Base-by-base conservation (phyloP, 2,888 invertebrate genomes). In the Carcina quercana region DNA sequence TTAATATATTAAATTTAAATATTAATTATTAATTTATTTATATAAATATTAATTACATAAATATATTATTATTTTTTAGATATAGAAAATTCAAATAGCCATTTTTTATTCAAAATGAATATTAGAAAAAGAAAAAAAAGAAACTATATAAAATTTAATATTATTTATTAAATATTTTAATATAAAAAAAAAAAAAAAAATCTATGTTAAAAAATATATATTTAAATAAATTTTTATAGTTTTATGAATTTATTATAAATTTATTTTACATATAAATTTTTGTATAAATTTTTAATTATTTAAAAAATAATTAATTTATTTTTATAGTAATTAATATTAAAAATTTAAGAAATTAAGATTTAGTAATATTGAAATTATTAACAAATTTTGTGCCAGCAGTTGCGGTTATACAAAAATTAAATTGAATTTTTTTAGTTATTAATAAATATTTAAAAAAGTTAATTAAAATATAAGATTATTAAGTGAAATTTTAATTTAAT, bases 351-450 rank as follows among this genome's bases (percentile, higher is more conserved):
- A 85, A 82, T 85, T 86, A 85, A 83, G 86, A 78, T 85, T 86
- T 87, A 85, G 72, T 80, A 86, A 86, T 78, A 74, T 73, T 55
- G 53, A 59, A 67, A 86, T 75, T 85, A 86, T 75, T 85, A 80
- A 86, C 84, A 64, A 86, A 87, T 79, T 85, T 87, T 87, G 87
- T 88, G 88, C 88, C 88, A 89, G 88, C 88, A 88, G 85, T 86
- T 85, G 88, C 88, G 89, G 87, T 88, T 88, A 89, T 55, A 87
- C 88, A 86, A 82, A 80, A 79, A 58, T 84, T 84, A 66, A 79
- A 79, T 67, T 84, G 67, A 86, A 86, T 84, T 79, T 74, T 80
- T 64, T 85, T 73, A 65, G 65, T 66, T 47, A 51, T 59, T 67
- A 76, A 64, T 70, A 40, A 69, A 56, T 68, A 59, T n/a, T n/a